Conservation (phyloP, 2,888 invertebrate species). For the Calameuta pallipes region DNA sequence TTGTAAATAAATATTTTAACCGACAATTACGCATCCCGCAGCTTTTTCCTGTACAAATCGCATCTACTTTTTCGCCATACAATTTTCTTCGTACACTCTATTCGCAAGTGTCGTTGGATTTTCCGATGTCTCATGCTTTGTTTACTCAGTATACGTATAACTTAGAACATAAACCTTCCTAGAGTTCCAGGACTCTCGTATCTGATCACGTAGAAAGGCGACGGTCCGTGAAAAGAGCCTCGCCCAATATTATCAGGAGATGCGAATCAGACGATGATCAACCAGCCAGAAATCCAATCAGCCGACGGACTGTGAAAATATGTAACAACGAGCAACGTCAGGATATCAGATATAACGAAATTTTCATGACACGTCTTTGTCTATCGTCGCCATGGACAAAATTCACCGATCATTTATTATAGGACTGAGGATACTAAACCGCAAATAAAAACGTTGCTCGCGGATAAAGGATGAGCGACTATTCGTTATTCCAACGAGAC, state of each 20-base stretch:
- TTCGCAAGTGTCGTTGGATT: background rate
- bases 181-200: background rate
- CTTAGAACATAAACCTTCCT: background rate
- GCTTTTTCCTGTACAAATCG: too few relatives aligned
- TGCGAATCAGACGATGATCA: constrained; percentile 22
- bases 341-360: background rate
- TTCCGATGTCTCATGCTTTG: background rate
- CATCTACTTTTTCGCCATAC: background rate
- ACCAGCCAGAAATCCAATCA: constrained; percentile 47
- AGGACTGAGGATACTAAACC: background rate
- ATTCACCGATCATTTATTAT: background rate
- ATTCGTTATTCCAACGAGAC: background rate
- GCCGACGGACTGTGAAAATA: constrained; percentile 14
- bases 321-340: background rate
- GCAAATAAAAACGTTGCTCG: background rate
- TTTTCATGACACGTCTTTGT: background rate
- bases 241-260: background rate
- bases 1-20: too few relatives aligned
- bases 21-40: too few relatives aligned
- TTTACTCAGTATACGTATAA: background rate
- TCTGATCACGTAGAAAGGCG: background rate
- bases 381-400: background rate
- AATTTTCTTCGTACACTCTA: background rate
- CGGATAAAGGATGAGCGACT: too few relatives aligned
- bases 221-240: background rate